Evolutionary conservation across 2,888 invertebrate species (phyloP).

Genomic region (Spisula subtruncata): DNA sequence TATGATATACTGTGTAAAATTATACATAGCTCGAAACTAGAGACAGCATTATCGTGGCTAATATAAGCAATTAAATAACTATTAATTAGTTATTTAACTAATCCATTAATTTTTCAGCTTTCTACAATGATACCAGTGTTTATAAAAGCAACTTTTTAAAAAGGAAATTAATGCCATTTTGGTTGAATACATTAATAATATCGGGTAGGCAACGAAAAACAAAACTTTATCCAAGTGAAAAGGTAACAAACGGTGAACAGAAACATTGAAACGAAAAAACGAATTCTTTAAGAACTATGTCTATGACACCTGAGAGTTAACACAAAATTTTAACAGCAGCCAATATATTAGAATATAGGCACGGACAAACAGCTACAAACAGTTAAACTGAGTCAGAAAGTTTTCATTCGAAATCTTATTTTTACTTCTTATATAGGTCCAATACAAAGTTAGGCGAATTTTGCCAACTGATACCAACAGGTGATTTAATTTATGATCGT

Average conservation of each 20-base stretch:
- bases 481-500: no score
- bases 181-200: no score
- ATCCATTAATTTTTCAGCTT: not conserved
- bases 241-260: not conserved
- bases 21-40: not conserved
- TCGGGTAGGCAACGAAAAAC: no score
- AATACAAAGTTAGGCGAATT: no score
- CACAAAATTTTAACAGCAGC: not conserved
- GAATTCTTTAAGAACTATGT: not conserved
- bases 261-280: not conserved
- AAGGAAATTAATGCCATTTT: no score
- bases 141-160: no score
- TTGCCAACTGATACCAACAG: no score
- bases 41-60: not conserved
- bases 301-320: not conserved
- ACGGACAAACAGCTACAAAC: no score
- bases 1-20: not conserved
- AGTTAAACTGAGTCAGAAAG: no score
- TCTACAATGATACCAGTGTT: not conserved
- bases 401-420: no score
- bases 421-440: no score
- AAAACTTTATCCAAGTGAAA: not conserved
- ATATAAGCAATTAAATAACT: not conserved
- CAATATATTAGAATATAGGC: no score
- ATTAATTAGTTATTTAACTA: not conserved